Base-by-base conservation (phyloP, 2,113 vertebrate genomes). In the Eidolon helvum region DNA sequence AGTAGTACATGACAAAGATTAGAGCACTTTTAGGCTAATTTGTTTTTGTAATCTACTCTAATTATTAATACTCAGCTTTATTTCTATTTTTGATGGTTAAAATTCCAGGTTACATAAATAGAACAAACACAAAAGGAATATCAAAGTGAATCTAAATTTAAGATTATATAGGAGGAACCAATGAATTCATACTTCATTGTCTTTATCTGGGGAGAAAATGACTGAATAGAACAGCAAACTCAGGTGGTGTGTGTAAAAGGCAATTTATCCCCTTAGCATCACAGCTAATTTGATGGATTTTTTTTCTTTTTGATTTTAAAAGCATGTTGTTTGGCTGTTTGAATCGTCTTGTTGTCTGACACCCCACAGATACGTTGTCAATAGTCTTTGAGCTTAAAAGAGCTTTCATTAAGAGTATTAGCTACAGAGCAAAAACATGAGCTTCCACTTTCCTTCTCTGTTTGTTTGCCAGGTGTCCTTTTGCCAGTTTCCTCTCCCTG, bases 1-100 rank as follows among this genome's bases (percentile, higher is more conserved):
- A 63, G 45, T 7, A 40, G 26, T 33, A 30, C 19, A 26, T 33
- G n/a, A 71, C 10, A 53, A 30, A 71, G 48, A 92, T 43, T 57
- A 93, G 43, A 33, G 72, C 33, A 35, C 50, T 77, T 77, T 53
- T 35, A 78, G 68, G 33, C 7, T 28, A 75, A 68, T 40, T 30
- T 5, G 7, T 77, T 91, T 53, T 43, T 53, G 48, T 66, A 30
- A 43, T 68, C 71, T 74, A 9, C 43, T 93, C 35, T 93, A 33
- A 35, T 40, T 95, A 33, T 78, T 82, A 85, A 85, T 61, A 40
- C 10, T 86, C 53, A 61, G 26, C 43, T 68, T 84, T 82, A 85
- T 75, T 85, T 86, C 50, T 95, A 45, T 75, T 92, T 95, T 78
- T 88, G 75, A 61, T 75, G 79, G 38, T 96, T 87, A 94, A 75